Evolutionary conservation across 2,888 invertebrate species (phyloP), one percentile per base, ranked within the genome.

Genomic region (Crocallis elinguaria): DNA sequence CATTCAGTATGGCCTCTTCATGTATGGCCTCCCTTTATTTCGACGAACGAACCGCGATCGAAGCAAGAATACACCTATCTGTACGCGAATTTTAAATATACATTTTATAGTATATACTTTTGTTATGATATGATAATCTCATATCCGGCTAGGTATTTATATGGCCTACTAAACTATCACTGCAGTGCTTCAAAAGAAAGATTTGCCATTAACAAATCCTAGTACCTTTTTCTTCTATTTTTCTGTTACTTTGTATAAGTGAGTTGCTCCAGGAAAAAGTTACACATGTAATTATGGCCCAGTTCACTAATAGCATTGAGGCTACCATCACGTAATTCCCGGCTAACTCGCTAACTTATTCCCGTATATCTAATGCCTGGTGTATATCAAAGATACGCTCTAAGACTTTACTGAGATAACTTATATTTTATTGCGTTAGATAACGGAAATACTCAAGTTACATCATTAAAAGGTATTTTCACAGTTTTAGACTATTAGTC

Each of bases 241-340:
- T 39, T 39, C 48, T 17, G n/a, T 39, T 13, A 23, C 17, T 42
- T n/a, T 6, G 12, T 12, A n/a, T 30, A 41, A 52, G 16, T 36
- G 14, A 45, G 21, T 51, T 45, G 39, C 11, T 11, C 13, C 0
- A 45, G 27, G 6, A 39, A n/a, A 42, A 51, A 51, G 33, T 52
- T 32, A 35, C 30, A 6, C 12, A 16, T 33, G 9, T 43, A 44
- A 50, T 45, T 52, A 45, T 16, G 29, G 19, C 21, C 19, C 19
- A 52, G 21, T 23, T 36, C 39, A 2, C 19, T 42, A 49, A 49
- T 13, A 32, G 12, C 25, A 21, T 52, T 23, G 12, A 29, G 35
- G 35, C 41, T 52, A 27, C 39, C 23, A 36, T 46, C 45, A 45
- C 51, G 43, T 51, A 35, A 51, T 41, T 41, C n/a, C 17, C 19